These are phyloP conservation scores for Neoascia interrupta DNA, from an alignment of 2,888 invertebrate species.

Conservation along the genomic window DNA sequence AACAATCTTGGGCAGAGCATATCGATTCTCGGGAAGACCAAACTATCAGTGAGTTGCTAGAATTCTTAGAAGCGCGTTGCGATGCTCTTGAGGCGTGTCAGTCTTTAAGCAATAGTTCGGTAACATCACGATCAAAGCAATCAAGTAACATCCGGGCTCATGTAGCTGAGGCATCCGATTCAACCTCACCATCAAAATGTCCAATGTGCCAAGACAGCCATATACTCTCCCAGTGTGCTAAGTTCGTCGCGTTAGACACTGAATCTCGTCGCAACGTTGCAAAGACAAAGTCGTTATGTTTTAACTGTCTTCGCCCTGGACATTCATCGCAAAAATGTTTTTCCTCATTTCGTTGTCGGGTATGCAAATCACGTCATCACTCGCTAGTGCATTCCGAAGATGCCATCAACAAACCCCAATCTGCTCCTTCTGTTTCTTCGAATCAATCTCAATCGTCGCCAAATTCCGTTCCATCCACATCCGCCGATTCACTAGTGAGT, in stretches of 20 bases:
- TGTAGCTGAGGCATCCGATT: neutral
- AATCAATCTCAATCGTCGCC: no score
- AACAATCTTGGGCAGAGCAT: neutral
- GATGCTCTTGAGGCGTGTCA: neutral
- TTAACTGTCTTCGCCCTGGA: slow-evolving; percentile 14
- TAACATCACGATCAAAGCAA: neutral
- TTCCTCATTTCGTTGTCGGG: slow-evolving; percentile 20
- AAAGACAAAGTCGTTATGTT: slow-evolving; percentile 17
- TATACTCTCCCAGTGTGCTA: neutral
- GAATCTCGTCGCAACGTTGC: slow-evolving; percentile 12
- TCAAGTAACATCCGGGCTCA: neutral
- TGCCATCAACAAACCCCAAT: no score
- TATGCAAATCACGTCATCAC: slow-evolving; percentile 10
- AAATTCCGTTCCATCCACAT: no score
- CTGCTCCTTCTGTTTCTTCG: no score
- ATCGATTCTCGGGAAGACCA: neutral
- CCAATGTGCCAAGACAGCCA: no score
- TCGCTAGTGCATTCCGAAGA: slow-evolving; percentile 6
- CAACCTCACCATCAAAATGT: neutral
- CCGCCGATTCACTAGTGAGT: no score
- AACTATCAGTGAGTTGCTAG: neutral
- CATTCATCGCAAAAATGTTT: slow-evolving; percentile 13
- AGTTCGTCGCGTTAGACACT: slow-evolving; percentile 5
- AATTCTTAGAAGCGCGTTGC: neutral
- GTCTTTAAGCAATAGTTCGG: neutral